Conservation (phyloP, 2,113 vertebrate species). For the Cervus canadensis region DNA sequence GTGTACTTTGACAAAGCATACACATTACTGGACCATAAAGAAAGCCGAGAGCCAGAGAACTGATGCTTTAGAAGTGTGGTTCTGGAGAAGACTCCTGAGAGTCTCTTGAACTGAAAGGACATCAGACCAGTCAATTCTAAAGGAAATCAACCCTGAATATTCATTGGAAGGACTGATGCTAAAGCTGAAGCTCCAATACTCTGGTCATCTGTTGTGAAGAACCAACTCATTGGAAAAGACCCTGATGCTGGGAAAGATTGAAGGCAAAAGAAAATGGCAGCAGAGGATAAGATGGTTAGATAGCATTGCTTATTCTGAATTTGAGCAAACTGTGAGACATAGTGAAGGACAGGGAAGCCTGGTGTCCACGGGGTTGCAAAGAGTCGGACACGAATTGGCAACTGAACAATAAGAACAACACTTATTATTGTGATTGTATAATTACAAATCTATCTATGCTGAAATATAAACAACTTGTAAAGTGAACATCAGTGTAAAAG, state of each 20-base stretch:
- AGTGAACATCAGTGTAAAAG: not conserved
- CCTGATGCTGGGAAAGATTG: not conserved
- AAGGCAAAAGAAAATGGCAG: not conserved
- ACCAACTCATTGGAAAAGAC: not conserved
- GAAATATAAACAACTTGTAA: not conserved
- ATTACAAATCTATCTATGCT: not conserved
- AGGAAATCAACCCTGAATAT: not conserved
- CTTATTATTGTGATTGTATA: not conserved
- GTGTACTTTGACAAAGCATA: not conserved
- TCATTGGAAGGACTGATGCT: not conserved
- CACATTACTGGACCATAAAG: not conserved
- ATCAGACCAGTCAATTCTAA: not conserved
- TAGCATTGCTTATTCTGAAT: not conserved
- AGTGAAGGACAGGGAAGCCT: not conserved
- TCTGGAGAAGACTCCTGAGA: not conserved
- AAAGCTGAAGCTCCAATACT: not conserved
- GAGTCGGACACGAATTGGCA: not conserved
- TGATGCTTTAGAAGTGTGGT: not conserved
- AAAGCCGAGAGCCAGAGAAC: not conserved
- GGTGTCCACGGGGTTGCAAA: not conserved
- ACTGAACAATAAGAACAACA: not conserved
- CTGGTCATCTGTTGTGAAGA: not conserved
- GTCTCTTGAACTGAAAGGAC: not conserved
- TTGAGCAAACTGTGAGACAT: not conserved
- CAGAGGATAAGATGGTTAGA: not conserved